Percentiles rank a stretch among this genome's conserved stretches.
These are phyloP conservation scores for Montipora sp. DNA, from an alignment of 64 coral and sea anemone species.

Conservation along the genomic window DNA sequence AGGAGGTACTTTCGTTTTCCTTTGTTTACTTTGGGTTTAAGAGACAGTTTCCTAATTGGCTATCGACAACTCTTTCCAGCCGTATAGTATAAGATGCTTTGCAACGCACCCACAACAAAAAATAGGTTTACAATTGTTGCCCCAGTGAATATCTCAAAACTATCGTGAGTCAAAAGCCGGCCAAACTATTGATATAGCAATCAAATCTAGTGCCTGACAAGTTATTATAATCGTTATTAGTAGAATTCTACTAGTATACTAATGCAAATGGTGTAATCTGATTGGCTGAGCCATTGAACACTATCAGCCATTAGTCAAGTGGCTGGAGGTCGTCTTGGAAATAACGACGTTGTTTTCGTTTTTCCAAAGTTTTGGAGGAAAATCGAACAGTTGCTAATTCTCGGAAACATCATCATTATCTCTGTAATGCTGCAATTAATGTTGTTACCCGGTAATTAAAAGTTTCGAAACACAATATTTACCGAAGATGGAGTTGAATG, in stretches of 20 bases:
- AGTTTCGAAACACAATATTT: neutral
- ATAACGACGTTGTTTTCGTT: too few species aligned
- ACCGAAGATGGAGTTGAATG: neutral
- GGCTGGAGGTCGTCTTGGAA: too few species aligned
- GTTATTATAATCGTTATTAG: neutral
- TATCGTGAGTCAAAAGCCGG: neutral
- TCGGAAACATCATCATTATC: neutral
- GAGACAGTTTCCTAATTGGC: too few species aligned
- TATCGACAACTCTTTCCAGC: neutral
- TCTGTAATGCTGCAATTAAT: neutral
- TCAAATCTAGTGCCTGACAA: neutral
- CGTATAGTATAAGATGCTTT: neutral
- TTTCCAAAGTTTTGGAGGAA: too few species aligned
- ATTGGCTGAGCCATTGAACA: too few species aligned
- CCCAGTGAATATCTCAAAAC: neutral
- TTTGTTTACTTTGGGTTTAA: neutral
- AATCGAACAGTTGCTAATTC: neutral
- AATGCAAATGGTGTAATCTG: too few species aligned
- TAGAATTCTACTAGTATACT: neutral
- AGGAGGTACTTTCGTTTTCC: neutral
- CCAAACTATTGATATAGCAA: neutral
- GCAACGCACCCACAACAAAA: neutral
- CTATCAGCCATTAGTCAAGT: too few species aligned
- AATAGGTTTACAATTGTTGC: neutral
- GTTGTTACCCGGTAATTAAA: neutral